A percentile compares a stretch with the other conserved stretches of the same genome.
These are phyloP conservation scores for Anhinga anhinga DNA, from an alignment of 2,113 vertebrate genomes.

Conservation along the genomic window DNA sequence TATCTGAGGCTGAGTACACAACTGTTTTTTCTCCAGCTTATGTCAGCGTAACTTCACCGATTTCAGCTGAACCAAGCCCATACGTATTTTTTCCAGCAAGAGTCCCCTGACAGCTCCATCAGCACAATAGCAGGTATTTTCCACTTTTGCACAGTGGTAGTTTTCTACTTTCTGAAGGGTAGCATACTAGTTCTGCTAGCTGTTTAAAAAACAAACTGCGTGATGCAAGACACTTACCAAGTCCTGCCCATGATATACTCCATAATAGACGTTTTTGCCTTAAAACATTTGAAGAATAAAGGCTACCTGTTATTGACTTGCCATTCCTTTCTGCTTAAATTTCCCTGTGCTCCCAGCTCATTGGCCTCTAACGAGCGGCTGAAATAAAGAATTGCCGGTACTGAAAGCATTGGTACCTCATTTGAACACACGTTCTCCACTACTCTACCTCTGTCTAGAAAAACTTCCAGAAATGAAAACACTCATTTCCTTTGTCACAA, in stretches of 20 bases:
- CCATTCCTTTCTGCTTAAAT: neutral
- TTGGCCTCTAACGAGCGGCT: neutral
- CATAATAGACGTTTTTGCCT: neutral
- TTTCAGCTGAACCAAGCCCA: neutral
- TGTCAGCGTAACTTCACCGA: neutral
- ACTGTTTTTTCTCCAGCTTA: neutral
- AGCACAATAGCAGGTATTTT: conserved; percentile 16
- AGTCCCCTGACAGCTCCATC: conserved; percentile 14
- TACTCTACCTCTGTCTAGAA: neutral
- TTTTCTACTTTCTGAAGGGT: neutral
- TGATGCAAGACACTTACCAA: neutral
- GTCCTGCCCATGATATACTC: neutral
- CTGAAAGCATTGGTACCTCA: rapidly evolving
- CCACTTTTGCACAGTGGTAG: neutral
- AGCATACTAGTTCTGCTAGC: neutral
- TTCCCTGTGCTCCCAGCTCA: neutral
- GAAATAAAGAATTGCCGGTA: neutral
- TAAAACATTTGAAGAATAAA: neutral
- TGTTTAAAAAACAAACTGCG: neutral
- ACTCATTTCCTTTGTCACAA: neutral
- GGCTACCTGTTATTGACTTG: neutral
- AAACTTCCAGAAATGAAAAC: neutral
- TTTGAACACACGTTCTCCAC: neutral
- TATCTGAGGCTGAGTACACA: neutral
- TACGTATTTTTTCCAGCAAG: neutral